These are phyloP conservation scores for Sebastes taczanowskii DNA, from an alignment of 2,797 vertebrate genomes.

Conservation along the genomic window DNA sequence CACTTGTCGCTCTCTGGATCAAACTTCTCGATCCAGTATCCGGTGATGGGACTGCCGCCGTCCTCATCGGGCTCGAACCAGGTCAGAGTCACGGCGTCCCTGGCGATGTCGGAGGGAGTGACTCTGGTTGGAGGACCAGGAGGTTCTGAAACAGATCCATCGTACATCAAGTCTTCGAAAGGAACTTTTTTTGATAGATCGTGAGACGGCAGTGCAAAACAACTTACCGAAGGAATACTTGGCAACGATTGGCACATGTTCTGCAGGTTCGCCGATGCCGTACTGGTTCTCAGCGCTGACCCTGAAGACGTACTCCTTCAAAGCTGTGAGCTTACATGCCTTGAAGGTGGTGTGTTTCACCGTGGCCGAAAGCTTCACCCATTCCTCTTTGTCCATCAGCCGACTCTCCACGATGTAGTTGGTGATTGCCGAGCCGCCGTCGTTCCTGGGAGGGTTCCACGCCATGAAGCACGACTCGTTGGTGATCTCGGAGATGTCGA, in stretches of 20 bases:
- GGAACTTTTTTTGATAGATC: accelerated
- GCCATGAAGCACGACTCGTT: slow-evolving; percentile 93
- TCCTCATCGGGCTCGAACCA: slow-evolving; percentile 98
- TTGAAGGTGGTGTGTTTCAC: slow-evolving; percentile 95
- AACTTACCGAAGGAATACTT: slow-evolving; percentile 94
- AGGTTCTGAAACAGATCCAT: slow-evolving; percentile 82
- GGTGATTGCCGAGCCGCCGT: slow-evolving; percentile 93
- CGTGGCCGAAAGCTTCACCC: slow-evolving; percentile 96
- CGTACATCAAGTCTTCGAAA: not conserved
- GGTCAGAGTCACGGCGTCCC: slow-evolving; percentile 92
- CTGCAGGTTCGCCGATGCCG: slow-evolving; percentile 90
- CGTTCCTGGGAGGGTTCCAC: slow-evolving; percentile 97
- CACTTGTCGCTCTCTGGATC: slow-evolving; percentile 96
- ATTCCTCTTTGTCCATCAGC: slow-evolving; percentile 90
- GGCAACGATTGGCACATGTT: slow-evolving; percentile 90
- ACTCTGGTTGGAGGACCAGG: slow-evolving; percentile 93
- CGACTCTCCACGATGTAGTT: slow-evolving; percentile 95
- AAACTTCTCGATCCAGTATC: slow-evolving; percentile 97
- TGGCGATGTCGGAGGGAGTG: slow-evolving; percentile 91
- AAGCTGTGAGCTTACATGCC: slow-evolving; percentile 88
- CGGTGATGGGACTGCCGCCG: slow-evolving; percentile 95
- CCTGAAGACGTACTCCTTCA: slow-evolving; percentile 96
- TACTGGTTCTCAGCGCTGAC: slow-evolving; percentile 98
- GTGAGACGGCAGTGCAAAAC: not conserved
- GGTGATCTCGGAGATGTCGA: slow-evolving; percentile 96